Conservation (phyloP, 2,888 invertebrate species). For the Pachymerium ferrugineum region DNA sequence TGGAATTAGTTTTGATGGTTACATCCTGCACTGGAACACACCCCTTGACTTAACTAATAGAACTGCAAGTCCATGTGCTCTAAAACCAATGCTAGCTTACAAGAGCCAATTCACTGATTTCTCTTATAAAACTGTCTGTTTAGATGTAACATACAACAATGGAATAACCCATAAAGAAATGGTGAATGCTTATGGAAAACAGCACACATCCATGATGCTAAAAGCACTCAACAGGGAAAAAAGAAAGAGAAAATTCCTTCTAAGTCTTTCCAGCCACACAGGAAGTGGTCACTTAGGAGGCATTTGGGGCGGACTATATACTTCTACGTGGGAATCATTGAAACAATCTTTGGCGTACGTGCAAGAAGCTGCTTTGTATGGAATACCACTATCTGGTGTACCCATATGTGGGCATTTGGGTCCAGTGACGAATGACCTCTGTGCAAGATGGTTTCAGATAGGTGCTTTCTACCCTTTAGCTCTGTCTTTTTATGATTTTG, state of each 20-base stretch:
- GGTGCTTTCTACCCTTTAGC: slow-evolving; percentile 60
- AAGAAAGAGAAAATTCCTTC: slow-evolving; percentile 38
- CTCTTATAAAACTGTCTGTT: slow-evolving; percentile 45
- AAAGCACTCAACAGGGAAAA: slow-evolving; percentile 39
- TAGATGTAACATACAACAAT: slow-evolving; percentile 43
- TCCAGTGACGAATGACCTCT: slow-evolving; percentile 51
- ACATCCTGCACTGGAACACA: slow-evolving; percentile 38
- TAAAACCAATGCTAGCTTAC: background rate
- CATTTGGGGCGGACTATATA: slow-evolving; percentile 50
- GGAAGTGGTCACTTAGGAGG: slow-evolving; percentile 45
- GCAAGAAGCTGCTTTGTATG: slow-evolving; percentile 50
- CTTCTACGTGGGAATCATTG: slow-evolving; percentile 57
- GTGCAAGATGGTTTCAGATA: slow-evolving; percentile 64
- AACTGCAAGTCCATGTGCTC: background rate
- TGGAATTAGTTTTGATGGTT: slow-evolving; percentile 37
- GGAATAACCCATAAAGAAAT: slow-evolving; percentile 43
- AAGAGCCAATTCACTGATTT: background rate
- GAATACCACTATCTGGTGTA: slow-evolving; percentile 42
- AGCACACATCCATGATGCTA: slow-evolving; percentile 45
- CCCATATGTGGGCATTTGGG: slow-evolving; percentile 39
- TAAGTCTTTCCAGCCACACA: slow-evolving; percentile 47
- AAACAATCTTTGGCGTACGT: slow-evolving; percentile 52
- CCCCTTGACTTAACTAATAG: slow-evolving; percentile 31
- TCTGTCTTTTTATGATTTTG: slow-evolving; percentile 47
- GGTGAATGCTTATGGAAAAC: slow-evolving; percentile 55